phyloP scores from a whole-genome alignment of 2,888 invertebrate species.

The Leucoptera coffeella region DNA sequence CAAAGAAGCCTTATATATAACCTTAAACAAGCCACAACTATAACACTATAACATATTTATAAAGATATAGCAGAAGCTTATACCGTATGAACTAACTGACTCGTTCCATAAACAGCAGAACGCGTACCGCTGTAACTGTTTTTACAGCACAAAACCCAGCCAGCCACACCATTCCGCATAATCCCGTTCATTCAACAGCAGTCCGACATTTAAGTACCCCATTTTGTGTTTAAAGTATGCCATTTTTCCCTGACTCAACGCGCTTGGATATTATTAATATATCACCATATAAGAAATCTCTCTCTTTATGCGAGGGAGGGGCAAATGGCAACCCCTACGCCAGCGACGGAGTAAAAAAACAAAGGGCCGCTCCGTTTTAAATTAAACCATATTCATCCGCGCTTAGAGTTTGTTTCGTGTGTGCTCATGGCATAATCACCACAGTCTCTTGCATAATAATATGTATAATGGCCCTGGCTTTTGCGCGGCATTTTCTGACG shows the following conservation, averaged over 20 bases:
- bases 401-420: neutral
- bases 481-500: constrained; percentile 35
- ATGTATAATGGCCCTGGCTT: constrained; percentile 27
- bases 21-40: too few species aligned
- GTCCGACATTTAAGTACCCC: constrained; percentile 18
- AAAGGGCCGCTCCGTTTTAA: constrained; percentile 9
- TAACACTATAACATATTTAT: too few species aligned
- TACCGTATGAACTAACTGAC: too few species aligned
- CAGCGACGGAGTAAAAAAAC: constrained; percentile 19
- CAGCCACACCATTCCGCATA: constrained; percentile 4
- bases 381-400: constrained; percentile 9
- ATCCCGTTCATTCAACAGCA: constrained; percentile 7
- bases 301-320: constrained; percentile 27
- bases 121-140: too few species aligned
- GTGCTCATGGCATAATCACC: constrained; percentile 21
- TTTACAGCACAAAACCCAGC: too few species aligned
- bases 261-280: constrained; percentile 42
- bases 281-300: constrained; percentile 47
- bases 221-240: constrained; percentile 20
- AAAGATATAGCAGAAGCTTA: too few species aligned
- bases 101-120: too few species aligned
- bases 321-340: constrained; percentile 30
- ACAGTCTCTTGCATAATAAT: constrained; percentile 30
- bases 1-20: too few species aligned
- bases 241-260: constrained; percentile 28